Evolutionary conservation across 2,113 vertebrate species (phyloP).

Genomic region (Thryonomys swinderianus): DNA sequence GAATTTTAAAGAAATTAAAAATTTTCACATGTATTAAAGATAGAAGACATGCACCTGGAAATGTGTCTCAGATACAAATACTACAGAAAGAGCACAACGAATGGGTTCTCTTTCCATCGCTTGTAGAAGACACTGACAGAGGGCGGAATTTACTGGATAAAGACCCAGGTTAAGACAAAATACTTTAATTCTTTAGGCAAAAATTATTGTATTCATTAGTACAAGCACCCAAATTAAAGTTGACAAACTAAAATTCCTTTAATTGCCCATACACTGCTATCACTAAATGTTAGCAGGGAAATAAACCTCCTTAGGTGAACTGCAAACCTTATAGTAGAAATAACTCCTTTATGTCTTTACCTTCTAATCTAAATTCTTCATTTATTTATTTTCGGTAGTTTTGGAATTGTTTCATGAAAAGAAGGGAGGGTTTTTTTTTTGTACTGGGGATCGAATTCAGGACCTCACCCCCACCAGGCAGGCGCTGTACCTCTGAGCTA

Average conservation of each 20-base stretch:
- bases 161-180: background rate
- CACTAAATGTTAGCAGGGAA: slow-evolving; percentile 39
- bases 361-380: background rate
- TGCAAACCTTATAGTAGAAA: background rate
- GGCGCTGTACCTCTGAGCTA: no score
- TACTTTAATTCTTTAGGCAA: slow-evolving; percentile 8
- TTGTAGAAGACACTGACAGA: background rate
- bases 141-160: slow-evolving; percentile 16
- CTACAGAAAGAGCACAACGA: background rate
- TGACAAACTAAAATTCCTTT: background rate
- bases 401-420: slow-evolving; percentile 44
- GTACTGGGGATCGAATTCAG: no score
- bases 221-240: background rate
- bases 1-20: slow-evolving; percentile 59
- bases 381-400: background rate
- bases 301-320: background rate
- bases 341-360: background rate
- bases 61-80: background rate
- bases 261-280: background rate
- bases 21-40: background rate
- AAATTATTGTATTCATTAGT: slow-evolving; percentile 4
- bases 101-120: background rate
- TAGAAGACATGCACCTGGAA: background rate
- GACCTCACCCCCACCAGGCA: no score
- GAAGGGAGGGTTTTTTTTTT: background rate